A percentile compares a stretch with the other conserved stretches of the same genome.
Evolutionary conservation across 1,140 invertebrate genomes (phyloP).

Genomic region (Zeugodacus cucurbitae): DNA sequence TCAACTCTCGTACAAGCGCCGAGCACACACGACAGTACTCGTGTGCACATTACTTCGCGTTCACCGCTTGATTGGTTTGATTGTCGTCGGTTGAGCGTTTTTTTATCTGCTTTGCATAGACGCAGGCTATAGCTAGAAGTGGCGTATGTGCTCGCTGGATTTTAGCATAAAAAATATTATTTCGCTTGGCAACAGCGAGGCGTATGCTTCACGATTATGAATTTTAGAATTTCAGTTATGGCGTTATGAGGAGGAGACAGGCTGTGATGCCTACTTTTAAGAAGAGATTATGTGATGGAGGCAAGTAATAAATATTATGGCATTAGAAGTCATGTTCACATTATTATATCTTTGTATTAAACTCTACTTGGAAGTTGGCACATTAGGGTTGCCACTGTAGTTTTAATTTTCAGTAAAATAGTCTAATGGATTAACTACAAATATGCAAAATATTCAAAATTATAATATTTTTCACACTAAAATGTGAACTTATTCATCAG

Average conservation of each 20-base stretch:
- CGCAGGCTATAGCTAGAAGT: neutral
- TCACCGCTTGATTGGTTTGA: neutral
- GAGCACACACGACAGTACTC: neutral
- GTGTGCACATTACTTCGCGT: neutral
- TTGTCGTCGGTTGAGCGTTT: neutral
- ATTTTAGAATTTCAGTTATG: neutral
- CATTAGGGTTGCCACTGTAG: no score
- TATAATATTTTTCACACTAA: no score
- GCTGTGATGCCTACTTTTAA: neutral
- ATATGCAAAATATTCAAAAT: no score
- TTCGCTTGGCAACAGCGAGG: neutral
- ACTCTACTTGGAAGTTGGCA: no score
- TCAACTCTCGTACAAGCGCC: neutral
- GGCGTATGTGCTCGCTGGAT: neutral
- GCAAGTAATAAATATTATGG: neutral
- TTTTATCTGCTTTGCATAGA: neutral
- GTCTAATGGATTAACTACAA: no score
- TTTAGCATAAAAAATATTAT: neutral
- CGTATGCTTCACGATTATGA: neutral
- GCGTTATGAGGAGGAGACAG: neutral
- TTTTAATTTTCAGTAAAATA: no score
- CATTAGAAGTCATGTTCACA: neutral
- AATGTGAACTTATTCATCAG: no score
- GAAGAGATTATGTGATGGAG: neutral
- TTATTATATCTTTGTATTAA: no score